Conservation (phyloP, 2,888 invertebrate species). For the Agrilus mali region DNA sequence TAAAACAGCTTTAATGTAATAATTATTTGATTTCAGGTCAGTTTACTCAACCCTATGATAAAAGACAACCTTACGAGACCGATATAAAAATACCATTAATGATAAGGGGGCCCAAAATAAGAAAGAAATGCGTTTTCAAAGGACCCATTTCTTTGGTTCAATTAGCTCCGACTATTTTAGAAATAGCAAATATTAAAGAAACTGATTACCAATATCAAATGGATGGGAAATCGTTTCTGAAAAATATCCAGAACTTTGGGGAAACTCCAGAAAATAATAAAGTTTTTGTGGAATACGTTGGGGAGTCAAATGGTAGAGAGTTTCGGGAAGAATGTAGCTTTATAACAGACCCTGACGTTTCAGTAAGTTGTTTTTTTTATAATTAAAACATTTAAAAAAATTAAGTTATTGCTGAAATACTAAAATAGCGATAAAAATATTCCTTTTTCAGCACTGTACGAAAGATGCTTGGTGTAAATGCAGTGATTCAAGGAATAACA, state of each 20-base stretch:
- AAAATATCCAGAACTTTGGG: conserved; percentile 11
- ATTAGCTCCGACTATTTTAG: conserved; percentile 69
- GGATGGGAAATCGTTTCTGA: conserved; percentile 49
- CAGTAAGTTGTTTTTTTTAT: no score
- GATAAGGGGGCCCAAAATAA: conserved; percentile 62
- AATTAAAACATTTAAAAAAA: no score
- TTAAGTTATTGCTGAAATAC: no score
- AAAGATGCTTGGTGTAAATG: conserved; percentile 65
- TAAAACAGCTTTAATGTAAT: background rate
- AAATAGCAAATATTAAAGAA: conserved; percentile 48
- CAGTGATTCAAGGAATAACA: conserved; percentile 74
- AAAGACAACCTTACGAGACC: conserved; percentile 81
- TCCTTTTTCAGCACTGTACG: conserved; percentile 47
- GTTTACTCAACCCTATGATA: conserved; percentile 78
- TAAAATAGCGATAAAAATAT: conserved; percentile 4
- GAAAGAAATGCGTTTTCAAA: conserved; percentile 32
- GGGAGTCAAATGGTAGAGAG: conserved; percentile 51
- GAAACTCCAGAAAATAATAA: conserved; percentile 16
- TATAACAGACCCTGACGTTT: no score
- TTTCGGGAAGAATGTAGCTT: conserved; percentile 43
- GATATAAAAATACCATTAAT: conserved; percentile 76
- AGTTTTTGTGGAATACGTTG: conserved; percentile 53
- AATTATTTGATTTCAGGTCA: conserved; percentile 48
- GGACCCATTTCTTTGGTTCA: conserved; percentile 66
- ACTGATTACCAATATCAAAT: conserved; percentile 31